These are phyloP conservation scores for Asarcornis scutulata DNA, from an alignment of 2,113 vertebrate genomes.

Conservation along the genomic window DNA sequence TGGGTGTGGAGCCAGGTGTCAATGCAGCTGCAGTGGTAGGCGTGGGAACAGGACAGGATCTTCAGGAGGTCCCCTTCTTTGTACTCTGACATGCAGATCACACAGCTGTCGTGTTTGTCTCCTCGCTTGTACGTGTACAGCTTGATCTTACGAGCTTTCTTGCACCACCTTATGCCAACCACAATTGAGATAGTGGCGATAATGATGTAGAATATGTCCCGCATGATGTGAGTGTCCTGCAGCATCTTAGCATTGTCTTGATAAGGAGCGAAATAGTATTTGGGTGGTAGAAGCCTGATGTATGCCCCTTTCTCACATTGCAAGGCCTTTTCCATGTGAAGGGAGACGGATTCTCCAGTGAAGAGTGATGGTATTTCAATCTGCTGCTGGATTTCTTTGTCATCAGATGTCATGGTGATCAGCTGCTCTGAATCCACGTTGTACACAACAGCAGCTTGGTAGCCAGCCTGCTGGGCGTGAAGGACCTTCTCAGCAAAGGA, in stretches of 20 bases:
- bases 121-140: background rate
- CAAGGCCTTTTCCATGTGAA: background rate
- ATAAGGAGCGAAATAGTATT: conserved; percentile 75
- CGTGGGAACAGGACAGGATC: conserved; percentile 62
- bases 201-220: background rate
- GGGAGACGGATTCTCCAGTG: conserved; percentile 48
- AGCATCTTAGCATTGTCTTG: conserved; percentile 70
- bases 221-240: background rate
- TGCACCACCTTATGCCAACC: background rate
- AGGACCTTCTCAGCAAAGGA: conserved; percentile 84
- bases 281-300: conserved; percentile 74
- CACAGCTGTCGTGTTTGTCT: conserved; percentile 14
- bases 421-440: conserved; percentile 79
- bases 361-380: conserved; percentile 84
- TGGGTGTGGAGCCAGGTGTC: conserved; percentile 80
- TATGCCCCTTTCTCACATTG: conserved; percentile 16
- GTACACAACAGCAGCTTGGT: conserved; percentile 77
- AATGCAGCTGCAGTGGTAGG: conserved; percentile 82
- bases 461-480: conserved; percentile 85
- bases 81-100: conserved; percentile 70
- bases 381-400: conserved; percentile 73
- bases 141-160: background rate
- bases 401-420: conserved; percentile 74
- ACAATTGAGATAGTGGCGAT: rapidly evolving
- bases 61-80: conserved; percentile 58